Evolutionary conservation across 1,140 invertebrate genomes (phyloP).

Genomic region (Phthorimaea operculella): DNA sequence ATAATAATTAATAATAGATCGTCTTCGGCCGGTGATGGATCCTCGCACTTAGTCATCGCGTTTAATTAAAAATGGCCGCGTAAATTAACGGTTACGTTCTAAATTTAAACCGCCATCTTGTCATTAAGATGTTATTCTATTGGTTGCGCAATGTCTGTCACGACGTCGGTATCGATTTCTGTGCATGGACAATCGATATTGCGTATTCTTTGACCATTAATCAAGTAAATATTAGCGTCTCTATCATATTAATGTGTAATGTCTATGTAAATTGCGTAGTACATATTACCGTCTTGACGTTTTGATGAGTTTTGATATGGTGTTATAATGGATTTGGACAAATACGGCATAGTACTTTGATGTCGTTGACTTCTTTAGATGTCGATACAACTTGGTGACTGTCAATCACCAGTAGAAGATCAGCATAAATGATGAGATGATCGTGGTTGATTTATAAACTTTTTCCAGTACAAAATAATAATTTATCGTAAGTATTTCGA

Average conservation of each 20-base stretch:
- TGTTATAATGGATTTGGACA: not conserved
- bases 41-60: constrained; percentile 62
- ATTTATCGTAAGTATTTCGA: too few relatives aligned
- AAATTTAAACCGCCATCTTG: constrained; percentile 38
- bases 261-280: too few relatives aligned
- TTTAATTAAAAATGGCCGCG: constrained; percentile 63
- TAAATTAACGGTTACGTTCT: constrained; percentile 59
- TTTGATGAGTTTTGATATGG: not conserved
- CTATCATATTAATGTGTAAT: not conserved
- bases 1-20: constrained; percentile 67
- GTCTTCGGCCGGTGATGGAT: constrained; percentile 53
- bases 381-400: too few relatives aligned
- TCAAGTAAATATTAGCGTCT: constrained; percentile 23
- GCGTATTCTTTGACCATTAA: constrained; percentile 39
- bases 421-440: too few relatives aligned
- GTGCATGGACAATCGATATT: constrained; percentile 25
- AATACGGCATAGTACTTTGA: not conserved
- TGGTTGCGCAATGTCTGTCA: constrained; percentile 13
- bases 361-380: too few relatives aligned
- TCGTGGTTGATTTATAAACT: too few relatives aligned
- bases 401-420: too few relatives aligned
- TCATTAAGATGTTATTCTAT: constrained; percentile 41
- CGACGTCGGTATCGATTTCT: not conserved
- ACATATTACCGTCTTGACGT: not conserved
- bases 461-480: too few relatives aligned